Percentiles rank a stretch among this genome's conserved stretches.
Evolutionary conservation across 2,113 vertebrate species (phyloP).

Genomic region (Leiothrix lutea): DNA sequence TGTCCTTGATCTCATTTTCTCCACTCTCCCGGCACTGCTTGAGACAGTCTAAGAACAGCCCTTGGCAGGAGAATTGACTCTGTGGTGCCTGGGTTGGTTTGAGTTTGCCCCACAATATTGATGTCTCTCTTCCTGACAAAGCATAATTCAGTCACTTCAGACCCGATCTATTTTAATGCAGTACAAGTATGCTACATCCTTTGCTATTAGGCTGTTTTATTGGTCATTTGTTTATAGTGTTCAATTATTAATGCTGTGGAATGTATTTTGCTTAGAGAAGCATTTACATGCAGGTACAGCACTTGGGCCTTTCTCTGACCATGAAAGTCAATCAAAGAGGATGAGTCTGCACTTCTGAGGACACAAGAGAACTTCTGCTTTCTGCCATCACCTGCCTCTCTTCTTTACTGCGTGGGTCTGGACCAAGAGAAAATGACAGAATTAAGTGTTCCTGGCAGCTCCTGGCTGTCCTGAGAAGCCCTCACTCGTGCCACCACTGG

Average conservation of each 20-base stretch:
- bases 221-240: neutral
- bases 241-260: conserved; percentile 39
- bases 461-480: neutral
- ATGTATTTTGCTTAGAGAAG: neutral
- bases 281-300: neutral
- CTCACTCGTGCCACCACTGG: neutral
- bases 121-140: neutral
- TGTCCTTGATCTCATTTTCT: neutral
- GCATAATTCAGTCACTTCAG: neutral
- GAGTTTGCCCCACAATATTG: neutral
- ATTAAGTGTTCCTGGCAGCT: neutral
- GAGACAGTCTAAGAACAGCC: neutral
- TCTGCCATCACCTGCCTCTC: neutral
- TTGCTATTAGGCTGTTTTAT: conserved; percentile 25
- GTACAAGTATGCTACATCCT: neutral
- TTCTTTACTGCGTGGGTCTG: neutral
- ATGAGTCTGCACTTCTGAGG: conserved; percentile 3
- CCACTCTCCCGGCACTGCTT: neutral
- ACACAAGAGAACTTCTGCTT: neutral
- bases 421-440: neutral
- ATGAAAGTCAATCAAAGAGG: neutral
- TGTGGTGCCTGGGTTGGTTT: neutral
- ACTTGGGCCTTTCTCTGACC: neutral
- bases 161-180: conserved; percentile 9
- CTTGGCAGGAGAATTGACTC: neutral